A percentile compares a stretch with the other conserved stretches of the same genome.
These are phyloP conservation scores for Drosophila neoperkinsi DNA, from an alignment of 2,888 invertebrate genomes.

Conservation along the genomic window DNA sequence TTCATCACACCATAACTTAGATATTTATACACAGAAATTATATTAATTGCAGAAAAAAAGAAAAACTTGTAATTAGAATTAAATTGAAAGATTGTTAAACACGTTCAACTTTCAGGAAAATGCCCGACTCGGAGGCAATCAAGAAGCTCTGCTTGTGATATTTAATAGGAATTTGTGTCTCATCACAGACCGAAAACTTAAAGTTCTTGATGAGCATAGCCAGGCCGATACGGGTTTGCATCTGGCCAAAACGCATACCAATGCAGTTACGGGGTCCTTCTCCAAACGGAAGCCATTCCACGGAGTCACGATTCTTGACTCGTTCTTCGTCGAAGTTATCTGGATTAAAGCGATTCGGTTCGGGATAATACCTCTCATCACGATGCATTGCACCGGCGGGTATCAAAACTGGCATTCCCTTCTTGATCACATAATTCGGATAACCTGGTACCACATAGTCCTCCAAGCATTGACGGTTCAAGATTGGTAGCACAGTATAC, in stretches of 20 bases:
- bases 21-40: not conserved
- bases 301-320: conserved; percentile 85
- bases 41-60: not conserved
- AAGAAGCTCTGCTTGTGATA: conserved; percentile 38
- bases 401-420: conserved; percentile 86
- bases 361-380: conserved; percentile 87
- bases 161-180: conserved; percentile 75
- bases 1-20: too few species aligned
- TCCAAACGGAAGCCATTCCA: conserved; percentile 82
- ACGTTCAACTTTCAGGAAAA: conserved; percentile 24
- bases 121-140: conserved; percentile 63
- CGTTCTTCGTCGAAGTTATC: conserved; percentile 87
- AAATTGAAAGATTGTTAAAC: not conserved
- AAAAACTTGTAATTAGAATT: not conserved
- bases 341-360: conserved; percentile 88
- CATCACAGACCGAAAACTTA: conserved; percentile 66
- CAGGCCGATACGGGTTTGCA: conserved; percentile 80
- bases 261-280: conserved; percentile 84
- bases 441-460: conserved; percentile 86
- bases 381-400: conserved; percentile 87
- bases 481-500: conserved; percentile 86
- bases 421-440: conserved; percentile 86
- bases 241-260: conserved; percentile 83
- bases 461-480: conserved; percentile 86
- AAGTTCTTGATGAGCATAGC: conserved; percentile 73